These are phyloP conservation scores for Theocolax elegans DNA, from an alignment of 1,140 invertebrate species.

Conservation along the genomic window DNA sequence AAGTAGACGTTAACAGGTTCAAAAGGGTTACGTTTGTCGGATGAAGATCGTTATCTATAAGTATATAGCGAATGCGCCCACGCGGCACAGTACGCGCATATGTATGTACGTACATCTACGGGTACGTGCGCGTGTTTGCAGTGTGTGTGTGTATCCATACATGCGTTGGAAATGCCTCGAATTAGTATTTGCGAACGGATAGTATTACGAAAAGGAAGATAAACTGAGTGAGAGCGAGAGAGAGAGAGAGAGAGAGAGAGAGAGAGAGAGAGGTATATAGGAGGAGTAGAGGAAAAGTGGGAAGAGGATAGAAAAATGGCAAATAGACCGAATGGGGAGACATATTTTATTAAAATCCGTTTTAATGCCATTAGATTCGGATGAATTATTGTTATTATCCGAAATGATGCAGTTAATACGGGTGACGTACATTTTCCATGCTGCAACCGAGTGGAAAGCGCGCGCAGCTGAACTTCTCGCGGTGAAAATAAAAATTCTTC, in stretches of 20 bases:
- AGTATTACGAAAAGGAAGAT: background rate
- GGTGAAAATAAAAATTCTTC: slow-evolving; percentile 7
- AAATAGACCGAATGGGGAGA: slow-evolving; percentile 10
- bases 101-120: too few relatives aligned
- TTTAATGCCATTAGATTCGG: slow-evolving; percentile 36
- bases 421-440: slow-evolving; percentile 2
- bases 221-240: background rate
- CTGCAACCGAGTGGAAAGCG: too few relatives aligned
- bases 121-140: too few relatives aligned
- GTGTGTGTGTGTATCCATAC: too few relatives aligned
- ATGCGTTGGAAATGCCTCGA: background rate
- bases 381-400: slow-evolving; percentile 41
- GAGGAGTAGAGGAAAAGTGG: too few relatives aligned
- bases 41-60: too few relatives aligned
- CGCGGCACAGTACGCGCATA: too few relatives aligned
- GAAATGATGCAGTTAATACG: slow-evolving; percentile 37
- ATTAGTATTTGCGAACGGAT: background rate
- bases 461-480: background rate
- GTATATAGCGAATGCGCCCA: too few relatives aligned
- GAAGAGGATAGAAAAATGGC: too few relatives aligned
- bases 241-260: background rate
- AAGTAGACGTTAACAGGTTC: too few relatives aligned
- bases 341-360: slow-evolving; percentile 41
- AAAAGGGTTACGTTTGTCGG: too few relatives aligned
- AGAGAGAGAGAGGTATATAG: background rate